These are phyloP conservation scores for Eutolmus rufibarbis DNA, from an alignment of 2,888 invertebrate species.

Conservation along the genomic window DNA sequence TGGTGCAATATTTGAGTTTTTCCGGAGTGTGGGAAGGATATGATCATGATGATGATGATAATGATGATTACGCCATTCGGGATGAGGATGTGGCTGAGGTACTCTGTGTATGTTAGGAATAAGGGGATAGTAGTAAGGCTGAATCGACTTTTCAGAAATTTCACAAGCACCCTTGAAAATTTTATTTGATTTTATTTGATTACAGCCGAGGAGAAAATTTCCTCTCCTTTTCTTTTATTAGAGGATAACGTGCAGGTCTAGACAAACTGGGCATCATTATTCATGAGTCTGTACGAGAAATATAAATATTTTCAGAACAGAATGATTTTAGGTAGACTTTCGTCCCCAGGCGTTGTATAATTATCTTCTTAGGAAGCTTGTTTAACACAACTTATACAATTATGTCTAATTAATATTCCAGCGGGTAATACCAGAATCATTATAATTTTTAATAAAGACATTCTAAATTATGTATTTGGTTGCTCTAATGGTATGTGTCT, in stretches of 20 bases:
- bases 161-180: conserved; percentile 41
- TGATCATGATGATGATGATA: conserved; percentile 59
- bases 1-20: conserved; percentile 12
- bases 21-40: conserved; percentile 55
- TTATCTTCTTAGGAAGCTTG: background rate
- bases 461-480: background rate
- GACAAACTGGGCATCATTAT: background rate
- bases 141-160: conserved; percentile 20
- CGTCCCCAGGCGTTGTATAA: background rate
- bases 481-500: background rate
- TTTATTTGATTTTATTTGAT: conserved; percentile 42
- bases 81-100: conserved; percentile 34
- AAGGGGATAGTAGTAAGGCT: conserved; percentile 6
- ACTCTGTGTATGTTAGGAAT: conserved; percentile 7
- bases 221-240: background rate
- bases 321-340: background rate
- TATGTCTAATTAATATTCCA: background rate
- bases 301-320: background rate
- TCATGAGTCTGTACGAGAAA: background rate
- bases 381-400: background rate
- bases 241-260: background rate
- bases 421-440: background rate
- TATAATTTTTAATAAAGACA: background rate
- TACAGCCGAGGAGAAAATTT: conserved; percentile 21
- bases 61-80: conserved; percentile 35